phyloP scores from a whole-genome alignment of 2,797 vertebrate species.

The Scarus forsteni region DNA sequence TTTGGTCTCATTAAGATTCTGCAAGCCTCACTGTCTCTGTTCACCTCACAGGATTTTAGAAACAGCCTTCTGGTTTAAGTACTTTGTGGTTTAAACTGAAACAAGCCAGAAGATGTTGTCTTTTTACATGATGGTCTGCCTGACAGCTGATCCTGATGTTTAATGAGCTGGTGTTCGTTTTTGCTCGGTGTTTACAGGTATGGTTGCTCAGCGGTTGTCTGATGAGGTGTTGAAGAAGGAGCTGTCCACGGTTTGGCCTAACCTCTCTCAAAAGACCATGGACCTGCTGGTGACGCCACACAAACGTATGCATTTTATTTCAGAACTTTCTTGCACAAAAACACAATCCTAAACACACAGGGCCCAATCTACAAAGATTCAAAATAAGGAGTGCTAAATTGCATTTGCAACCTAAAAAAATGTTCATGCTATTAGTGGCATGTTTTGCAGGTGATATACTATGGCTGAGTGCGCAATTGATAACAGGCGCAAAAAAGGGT shows the following conservation, averaged over 20 bases:
- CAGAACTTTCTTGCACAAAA: not conserved
- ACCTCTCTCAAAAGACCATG: slow-evolving; percentile 93
- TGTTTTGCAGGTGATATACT: no score
- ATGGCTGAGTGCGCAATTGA: no score
- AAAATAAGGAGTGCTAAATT: no score
- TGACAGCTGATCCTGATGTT: not conserved
- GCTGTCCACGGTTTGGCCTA: slow-evolving; percentile 93
- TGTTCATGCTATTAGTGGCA: no score
- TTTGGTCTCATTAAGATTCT: slow-evolving; percentile 59
- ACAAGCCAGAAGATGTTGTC: not conserved
- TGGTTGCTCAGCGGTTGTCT: slow-evolving; percentile 90
- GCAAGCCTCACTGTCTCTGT: no score
- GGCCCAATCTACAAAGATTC: no score
- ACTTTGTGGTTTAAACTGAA: not conserved
- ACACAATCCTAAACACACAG: no score
- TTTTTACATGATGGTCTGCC: not conserved
- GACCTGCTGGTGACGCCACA: slow-evolving; percentile 95
- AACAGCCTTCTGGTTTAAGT: not conserved
- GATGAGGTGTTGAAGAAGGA: slow-evolving; percentile 94
- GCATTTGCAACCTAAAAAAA: no score
- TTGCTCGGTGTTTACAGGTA: slow-evolving; percentile 73
- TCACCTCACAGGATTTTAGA: not conserved
- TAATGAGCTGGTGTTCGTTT: not conserved
- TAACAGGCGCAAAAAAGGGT: no score
- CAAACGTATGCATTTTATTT: slow-evolving; percentile 85